Percentiles rank a stretch among this genome's conserved stretches.
Conservation (phyloP, 2,888 invertebrate genomes). For the Poecilus cupreus region DNA sequence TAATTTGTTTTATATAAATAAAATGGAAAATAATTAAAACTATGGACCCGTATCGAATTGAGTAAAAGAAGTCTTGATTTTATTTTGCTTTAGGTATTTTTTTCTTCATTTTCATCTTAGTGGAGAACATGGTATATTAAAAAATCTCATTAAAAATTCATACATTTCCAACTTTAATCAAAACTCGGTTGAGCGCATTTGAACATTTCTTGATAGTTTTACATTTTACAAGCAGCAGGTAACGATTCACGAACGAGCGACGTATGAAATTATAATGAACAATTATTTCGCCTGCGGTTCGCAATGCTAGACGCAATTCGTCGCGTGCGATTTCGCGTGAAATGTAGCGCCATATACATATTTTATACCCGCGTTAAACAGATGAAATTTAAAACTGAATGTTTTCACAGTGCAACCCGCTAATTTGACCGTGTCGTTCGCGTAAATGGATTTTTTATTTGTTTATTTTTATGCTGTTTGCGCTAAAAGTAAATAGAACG, state of each 20-base stretch:
- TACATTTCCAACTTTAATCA: no score
- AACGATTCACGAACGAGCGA: neutral
- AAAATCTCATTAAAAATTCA: no score
- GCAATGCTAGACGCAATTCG: neutral
- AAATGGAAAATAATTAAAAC: no score
- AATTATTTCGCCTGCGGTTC: conserved; percentile 7
- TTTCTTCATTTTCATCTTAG: no score
- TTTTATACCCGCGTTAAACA: conserved; percentile 11
- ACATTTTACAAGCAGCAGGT: no score
- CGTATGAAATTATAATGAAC: conserved; percentile 36
- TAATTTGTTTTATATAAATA: no score
- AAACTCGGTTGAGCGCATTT: no score
- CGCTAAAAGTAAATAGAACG: conserved; percentile 28
- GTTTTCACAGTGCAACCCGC: neutral
- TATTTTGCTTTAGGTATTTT: no score
- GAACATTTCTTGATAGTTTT: no score
- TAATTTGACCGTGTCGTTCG: neutral
- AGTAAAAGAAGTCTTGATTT: no score
- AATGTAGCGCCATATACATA: conserved; percentile 21
- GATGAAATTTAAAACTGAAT: conserved; percentile 8
- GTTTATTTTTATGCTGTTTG: conserved; percentile 4
- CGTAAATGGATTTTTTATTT: conserved; percentile 5
- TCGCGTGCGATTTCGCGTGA: neutral
- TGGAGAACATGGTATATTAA: no score
- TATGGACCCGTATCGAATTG: no score